phyloP scores from a whole-genome alignment of 1,140 invertebrate species.

The Hestina assimilis region DNA sequence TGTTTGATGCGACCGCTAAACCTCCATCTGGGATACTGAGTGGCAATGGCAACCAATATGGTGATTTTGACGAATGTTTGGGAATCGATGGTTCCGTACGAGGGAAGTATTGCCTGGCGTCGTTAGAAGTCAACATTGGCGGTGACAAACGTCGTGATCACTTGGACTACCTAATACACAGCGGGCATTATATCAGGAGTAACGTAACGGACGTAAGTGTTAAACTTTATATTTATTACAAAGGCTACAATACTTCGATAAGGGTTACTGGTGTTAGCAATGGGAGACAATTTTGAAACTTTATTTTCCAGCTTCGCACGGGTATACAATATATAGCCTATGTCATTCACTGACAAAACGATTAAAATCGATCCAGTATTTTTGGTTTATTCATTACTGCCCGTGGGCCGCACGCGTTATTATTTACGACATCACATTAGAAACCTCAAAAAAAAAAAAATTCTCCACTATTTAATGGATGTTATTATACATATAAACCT shows the following conservation, averaged over 20 bases:
- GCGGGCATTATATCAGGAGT: slow-evolving; percentile 80
- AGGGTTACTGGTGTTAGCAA: no score
- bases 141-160: slow-evolving; percentile 60
- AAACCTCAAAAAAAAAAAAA: no score
- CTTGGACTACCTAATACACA: slow-evolving; percentile 79
- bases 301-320: no score
- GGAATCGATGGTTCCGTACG: slow-evolving; percentile 61
- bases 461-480: no score
- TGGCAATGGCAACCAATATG: slow-evolving; percentile 82
- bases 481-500: no score
- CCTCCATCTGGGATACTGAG: slow-evolving; percentile 80
- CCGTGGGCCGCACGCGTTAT: no score
- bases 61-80: slow-evolving; percentile 82
- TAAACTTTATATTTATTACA: neutral
- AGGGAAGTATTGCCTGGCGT: slow-evolving; percentile 81
- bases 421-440: no score
- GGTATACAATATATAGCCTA: no score
- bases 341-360: no score
- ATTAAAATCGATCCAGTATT: no score
- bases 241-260: neutral
- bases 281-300: no score
- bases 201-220: slow-evolving; percentile 81
- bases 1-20: slow-evolving; percentile 82
- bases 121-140: slow-evolving; percentile 74
- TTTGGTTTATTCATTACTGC: no score